Conservation (phyloP, 2,113 vertebrate genomes). For the Gulo gulo region DNA sequence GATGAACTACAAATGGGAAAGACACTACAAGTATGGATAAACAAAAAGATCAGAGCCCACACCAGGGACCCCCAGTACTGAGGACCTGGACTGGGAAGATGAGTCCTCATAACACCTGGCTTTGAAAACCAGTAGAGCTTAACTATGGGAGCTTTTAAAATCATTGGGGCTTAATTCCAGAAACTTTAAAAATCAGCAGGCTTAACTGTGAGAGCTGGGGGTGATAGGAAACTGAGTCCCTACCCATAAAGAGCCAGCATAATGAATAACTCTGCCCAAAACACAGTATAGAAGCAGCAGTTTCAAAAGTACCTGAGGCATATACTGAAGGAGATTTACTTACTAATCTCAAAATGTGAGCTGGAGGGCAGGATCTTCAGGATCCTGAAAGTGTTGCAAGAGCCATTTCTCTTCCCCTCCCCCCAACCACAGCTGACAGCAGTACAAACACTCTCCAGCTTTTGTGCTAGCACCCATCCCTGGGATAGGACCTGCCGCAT, state of each 20-base stretch:
- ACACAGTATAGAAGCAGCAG: neutral
- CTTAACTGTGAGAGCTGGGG: neutral
- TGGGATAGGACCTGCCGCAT: neutral
- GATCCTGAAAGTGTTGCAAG: neutral
- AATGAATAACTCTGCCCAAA: neutral
- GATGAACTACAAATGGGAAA: neutral
- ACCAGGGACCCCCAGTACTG: neutral
- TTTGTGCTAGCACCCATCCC: neutral
- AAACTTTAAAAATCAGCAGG: neutral
- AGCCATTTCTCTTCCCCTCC: neutral
- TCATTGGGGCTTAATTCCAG: neutral
- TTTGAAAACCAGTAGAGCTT: neutral
- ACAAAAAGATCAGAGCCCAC: neutral
- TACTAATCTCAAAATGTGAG: neutral
- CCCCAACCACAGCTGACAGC: neutral
- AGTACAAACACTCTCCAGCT: neutral
- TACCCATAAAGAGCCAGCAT: neutral
- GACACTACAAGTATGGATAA: neutral
- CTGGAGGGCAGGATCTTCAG: neutral
- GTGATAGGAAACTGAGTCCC: neutral
- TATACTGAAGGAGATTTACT: neutral
- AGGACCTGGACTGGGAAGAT: neutral
- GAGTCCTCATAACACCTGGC: neutral
- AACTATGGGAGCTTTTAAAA: neutral
- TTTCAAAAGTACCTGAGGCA: neutral